Evolutionary conservation across 1,140 invertebrate species (phyloP).

Genomic region (Apis mellifera): DNA sequence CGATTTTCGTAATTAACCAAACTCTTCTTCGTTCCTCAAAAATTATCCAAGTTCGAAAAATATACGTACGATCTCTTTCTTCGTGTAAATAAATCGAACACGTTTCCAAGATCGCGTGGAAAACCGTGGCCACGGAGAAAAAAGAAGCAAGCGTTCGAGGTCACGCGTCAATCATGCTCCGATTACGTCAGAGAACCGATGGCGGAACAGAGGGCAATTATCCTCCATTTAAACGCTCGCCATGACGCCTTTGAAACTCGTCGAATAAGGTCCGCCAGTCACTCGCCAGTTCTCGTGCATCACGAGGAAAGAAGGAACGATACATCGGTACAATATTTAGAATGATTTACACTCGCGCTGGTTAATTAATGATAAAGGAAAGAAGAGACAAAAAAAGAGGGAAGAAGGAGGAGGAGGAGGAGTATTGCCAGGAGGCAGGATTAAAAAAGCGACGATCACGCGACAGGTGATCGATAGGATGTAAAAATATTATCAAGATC

Average conservation of each 20-base stretch:
- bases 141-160: constrained; percentile 54
- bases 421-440: not conserved
- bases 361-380: not conserved
- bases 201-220: constrained; percentile 54
- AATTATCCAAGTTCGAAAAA: not conserved
- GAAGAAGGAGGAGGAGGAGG: too few species aligned
- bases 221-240: constrained; percentile 39
- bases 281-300: not conserved
- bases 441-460: not conserved
- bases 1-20: not conserved
- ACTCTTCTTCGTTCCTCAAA: not conserved
- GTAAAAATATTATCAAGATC: not conserved
- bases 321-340: not conserved
- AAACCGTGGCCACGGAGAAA: constrained; percentile 41
- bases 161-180: constrained; percentile 61
- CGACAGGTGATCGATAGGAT: constrained; percentile 21
- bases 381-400: not conserved
- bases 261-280: constrained; percentile 10
- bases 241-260: constrained; percentile 35
- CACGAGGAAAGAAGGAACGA: not conserved
- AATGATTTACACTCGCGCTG: not conserved
- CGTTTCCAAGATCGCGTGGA: not conserved
- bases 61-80: not conserved
- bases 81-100: too few species aligned
- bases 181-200: constrained; percentile 54